phyloP scores from a whole-genome alignment of 2,113 vertebrate genomes.

The Clarias gariepinus region DNA sequence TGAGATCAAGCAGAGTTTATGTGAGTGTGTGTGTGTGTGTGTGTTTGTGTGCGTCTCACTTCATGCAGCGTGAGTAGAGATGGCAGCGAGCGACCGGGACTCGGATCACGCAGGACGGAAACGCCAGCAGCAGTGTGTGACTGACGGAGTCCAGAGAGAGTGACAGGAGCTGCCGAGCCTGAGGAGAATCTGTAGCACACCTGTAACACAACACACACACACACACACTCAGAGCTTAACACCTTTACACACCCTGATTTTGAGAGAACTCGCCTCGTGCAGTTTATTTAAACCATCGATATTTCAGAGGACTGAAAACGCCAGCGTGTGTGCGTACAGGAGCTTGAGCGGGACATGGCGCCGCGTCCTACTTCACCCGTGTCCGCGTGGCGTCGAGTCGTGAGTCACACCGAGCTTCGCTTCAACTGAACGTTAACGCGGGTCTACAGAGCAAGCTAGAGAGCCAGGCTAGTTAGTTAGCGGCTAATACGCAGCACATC shows the following conservation, averaged over 20 bases:
- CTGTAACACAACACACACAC: conserved; percentile 65
- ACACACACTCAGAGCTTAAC: conserved; percentile 23
- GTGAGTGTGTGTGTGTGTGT: conserved; percentile 25
- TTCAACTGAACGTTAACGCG: too few species aligned
- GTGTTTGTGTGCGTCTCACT: conserved; percentile 74
- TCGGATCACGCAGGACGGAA: conserved; percentile 88
- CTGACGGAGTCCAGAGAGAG: conserved; percentile 84
- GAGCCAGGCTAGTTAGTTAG: too few species aligned
- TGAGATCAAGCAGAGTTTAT: conserved; percentile 32
- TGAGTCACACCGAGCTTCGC: too few species aligned
- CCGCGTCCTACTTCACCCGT: too few species aligned
- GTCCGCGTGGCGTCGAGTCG: too few species aligned
- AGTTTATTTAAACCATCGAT: background rate
- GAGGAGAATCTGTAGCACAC: conserved; percentile 76
- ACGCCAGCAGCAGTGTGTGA: conserved; percentile 84
- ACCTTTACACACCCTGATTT: conserved; percentile 32
- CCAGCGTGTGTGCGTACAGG: too few species aligned
- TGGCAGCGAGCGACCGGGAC: conserved; percentile 90
- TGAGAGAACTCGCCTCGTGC: background rate
- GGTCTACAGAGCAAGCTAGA: too few species aligned
- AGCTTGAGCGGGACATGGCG: too few species aligned
- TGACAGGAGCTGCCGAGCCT: conserved; percentile 81
- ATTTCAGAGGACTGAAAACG: background rate
- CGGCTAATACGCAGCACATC: background rate
- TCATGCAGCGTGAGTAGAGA: conserved; percentile 91